Base-by-base conservation (phyloP, 2,797 vertebrate genomes). In the Lacerta viridis region DNA sequence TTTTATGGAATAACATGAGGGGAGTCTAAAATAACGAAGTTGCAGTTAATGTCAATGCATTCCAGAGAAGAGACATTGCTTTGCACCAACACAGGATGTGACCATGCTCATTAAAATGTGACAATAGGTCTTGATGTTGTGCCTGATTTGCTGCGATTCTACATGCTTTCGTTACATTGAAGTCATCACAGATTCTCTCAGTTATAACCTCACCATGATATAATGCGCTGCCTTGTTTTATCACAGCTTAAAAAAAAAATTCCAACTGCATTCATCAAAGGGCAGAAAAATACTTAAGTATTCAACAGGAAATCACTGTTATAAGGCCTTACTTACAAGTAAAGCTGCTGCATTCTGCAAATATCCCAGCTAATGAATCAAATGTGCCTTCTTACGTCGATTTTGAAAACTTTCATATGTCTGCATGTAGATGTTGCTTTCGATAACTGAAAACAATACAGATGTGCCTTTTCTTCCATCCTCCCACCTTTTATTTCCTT, bases 401-500 rank as follows among this genome's bases (percentile, higher is more conserved):
- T 91, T 88, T 1, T 0, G n/a, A 82, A 93, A 95, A 94, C 86
- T 92, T 82, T 41, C 74, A 23, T 61, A 78, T 89, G 85, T 89
- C 84, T 94, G 84, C 55, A 79, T 91, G 64, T 81, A 92, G 87
- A 87, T 85, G 7, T 84, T 95, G 46, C 92, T 94, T 88, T 66
- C 92, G 90, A 92, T 91, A 96, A 95, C 87, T 93, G 68, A 94
- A 95, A 94, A 92, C 82, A 94, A 95, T 93, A 92, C 90, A 92
- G 83, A 91, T 94, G 92, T 94, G 90, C 88, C 92, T 90, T 93
- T 92, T 91, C 92, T 87, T 77, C 69, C 83, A 77, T 85, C 89
- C 80, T 92, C 83, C 90, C 93, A 23, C 55, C 36, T 92, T 94
- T 91, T 88, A 89, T 61, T 25, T 84, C 88, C 75, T 41, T 95